Conservation (phyloP, 2,888 invertebrate genomes). For the Rhorus exstirpatorius region DNA sequence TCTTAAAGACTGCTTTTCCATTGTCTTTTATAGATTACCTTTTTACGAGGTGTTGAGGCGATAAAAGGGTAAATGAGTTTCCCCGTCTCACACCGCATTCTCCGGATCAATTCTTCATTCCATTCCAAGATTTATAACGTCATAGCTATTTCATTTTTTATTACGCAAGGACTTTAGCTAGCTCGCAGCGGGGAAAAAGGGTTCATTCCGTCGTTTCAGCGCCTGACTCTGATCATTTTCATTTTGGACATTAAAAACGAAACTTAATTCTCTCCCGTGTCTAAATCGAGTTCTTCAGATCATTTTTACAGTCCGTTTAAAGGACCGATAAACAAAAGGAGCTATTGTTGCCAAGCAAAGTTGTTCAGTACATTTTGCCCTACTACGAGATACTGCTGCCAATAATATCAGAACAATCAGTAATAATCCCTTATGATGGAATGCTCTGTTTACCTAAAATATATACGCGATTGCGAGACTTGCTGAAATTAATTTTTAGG, state of each 20-base stretch:
- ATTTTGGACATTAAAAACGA: neutral
- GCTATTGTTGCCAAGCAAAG: too few relatives aligned
- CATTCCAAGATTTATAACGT: neutral
- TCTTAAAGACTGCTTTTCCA: neutral
- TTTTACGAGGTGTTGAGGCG: constrained; percentile 29
- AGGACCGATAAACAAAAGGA: too few relatives aligned
- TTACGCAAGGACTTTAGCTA: constrained; percentile 17
- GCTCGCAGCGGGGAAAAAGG: constrained; percentile 34
- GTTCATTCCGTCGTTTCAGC: neutral
- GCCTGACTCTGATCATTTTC: too few relatives aligned
- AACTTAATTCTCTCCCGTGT: neutral
- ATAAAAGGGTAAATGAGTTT: constrained; percentile 61
- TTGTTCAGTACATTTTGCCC: too few relatives aligned
- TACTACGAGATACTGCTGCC: too few relatives aligned
- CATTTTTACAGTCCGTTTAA: too few relatives aligned
- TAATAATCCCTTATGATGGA: too few relatives aligned
- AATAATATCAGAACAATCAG: too few relatives aligned
- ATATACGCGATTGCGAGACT: neutral
- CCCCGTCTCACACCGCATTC: constrained; percentile 25
- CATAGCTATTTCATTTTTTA: constrained; percentile 36
- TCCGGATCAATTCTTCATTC: constrained; percentile 9
- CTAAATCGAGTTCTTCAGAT: neutral
- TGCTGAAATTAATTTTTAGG: neutral
- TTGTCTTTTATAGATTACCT: neutral
- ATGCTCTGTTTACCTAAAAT: too few relatives aligned